Evolutionary conservation across 2,888 invertebrate species (phyloP).

Genomic region (Esperia sulphurella): DNA sequence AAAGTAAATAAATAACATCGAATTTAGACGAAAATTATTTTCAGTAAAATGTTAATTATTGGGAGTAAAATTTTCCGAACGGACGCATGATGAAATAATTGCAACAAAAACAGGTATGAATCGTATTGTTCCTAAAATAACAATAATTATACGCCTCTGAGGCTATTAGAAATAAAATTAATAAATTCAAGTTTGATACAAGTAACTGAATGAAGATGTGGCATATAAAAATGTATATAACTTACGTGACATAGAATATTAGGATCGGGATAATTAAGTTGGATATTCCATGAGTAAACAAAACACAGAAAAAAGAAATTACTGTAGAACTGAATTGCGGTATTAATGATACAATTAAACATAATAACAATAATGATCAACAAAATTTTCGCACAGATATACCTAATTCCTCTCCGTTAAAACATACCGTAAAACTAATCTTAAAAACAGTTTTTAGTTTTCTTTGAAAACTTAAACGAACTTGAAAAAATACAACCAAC

Average conservation of each 20-base stretch:
- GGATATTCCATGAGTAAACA: too few species aligned
- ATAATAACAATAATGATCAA: too few species aligned
- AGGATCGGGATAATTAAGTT: too few species aligned
- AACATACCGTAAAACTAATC: not conserved
- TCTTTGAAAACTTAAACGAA: constrained; percentile 7
- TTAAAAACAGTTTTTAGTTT: constrained; percentile 1
- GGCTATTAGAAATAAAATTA: not conserved
- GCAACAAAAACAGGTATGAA: not conserved
- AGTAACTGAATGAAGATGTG: not conserved
- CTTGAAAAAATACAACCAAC: constrained; percentile 1
- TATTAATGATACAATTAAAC: too few species aligned
- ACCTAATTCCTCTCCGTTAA: too few species aligned
- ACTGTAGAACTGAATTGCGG: too few species aligned
- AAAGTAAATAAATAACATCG: not conserved
- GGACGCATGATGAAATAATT: too few species aligned
- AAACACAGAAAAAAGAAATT: too few species aligned
- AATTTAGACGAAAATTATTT: not conserved
- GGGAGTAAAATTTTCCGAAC: too few species aligned
- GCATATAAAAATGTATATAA: too few species aligned
- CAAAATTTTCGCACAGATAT: too few species aligned
- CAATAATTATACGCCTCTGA: not conserved
- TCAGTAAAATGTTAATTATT: not conserved
- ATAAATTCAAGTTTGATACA: not conserved
- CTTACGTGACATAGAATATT: too few species aligned
- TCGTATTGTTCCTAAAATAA: not conserved